phyloP scores from a whole-genome alignment of 2,888 invertebrate genomes.

The Adineta ricciae region DNA sequence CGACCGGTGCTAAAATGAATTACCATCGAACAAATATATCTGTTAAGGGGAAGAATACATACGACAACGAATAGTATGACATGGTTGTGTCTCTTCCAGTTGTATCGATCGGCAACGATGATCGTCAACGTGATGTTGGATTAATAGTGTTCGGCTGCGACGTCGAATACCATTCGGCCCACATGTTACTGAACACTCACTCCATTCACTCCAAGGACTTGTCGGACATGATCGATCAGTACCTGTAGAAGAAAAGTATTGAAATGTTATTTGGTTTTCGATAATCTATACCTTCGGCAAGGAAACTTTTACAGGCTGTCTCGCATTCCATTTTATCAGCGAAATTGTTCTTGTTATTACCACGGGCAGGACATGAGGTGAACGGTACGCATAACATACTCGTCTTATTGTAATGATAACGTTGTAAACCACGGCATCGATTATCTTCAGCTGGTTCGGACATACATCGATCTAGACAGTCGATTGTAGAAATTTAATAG shows the following conservation, averaged over 20 bases:
- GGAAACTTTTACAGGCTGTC: not conserved
- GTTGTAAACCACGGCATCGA: constrained; percentile 15
- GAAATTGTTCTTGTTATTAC: constrained; percentile 34
- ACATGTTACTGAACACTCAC: constrained; percentile 67
- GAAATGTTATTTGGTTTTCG: not conserved
- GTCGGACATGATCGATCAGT: constrained; percentile 44
- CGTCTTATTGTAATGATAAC: constrained; percentile 28
- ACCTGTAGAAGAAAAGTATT: not conserved
- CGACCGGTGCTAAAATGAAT: constrained; percentile 23
- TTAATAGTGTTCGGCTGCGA: not conserved
- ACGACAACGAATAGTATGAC: not conserved
- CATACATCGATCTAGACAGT: constrained; percentile 18
- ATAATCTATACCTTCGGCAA: not conserved
- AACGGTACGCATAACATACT: constrained; percentile 63
- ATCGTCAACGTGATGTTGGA: not conserved
- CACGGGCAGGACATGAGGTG: constrained; percentile 35
- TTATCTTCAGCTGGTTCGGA: constrained; percentile 22
- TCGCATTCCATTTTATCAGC: constrained; percentile 34
- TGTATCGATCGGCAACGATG: not conserved
- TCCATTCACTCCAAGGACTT: constrained; percentile 73
- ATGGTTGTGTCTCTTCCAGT: not conserved
- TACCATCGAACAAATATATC: not conserved
- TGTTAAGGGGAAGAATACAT: not conserved
- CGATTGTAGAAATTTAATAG: too few relatives aligned
- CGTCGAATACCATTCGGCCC: constrained; percentile 50